A percentile compares a stretch with the other conserved stretches of the same genome.
Conservation (phyloP, 2,113 vertebrate species). For the Myrmecophaga tridactyla region DNA sequence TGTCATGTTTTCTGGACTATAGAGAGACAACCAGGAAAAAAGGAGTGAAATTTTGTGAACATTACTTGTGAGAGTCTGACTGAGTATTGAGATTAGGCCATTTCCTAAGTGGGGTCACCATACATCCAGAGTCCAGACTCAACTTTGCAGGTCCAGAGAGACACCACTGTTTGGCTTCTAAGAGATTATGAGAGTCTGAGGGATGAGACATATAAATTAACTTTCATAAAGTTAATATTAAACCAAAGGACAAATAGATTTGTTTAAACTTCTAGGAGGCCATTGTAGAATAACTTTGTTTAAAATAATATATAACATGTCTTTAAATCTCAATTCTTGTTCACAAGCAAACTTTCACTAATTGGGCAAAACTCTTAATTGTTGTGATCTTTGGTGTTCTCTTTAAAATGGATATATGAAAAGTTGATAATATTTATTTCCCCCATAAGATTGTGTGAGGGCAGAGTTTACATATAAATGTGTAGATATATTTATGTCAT, state of each 20-base stretch:
- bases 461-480: neutral
- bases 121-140: neutral
- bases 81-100: neutral
- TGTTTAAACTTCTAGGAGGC: neutral
- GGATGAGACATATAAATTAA: neutral
- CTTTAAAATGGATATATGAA: neutral
- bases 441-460: neutral
- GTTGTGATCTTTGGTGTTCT: neutral
- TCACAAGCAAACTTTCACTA: neutral
- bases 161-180: neutral
- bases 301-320: neutral
- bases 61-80: neutral
- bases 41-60: neutral
- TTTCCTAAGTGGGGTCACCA: neutral
- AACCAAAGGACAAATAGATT: constrained; percentile 26
- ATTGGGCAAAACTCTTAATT: neutral
- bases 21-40: neutral
- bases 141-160: neutral
- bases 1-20: neutral
- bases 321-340: neutral
- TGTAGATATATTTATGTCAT: neutral
- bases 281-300: neutral
- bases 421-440: neutral
- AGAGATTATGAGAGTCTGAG: neutral
- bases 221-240: constrained; percentile 20